Evolutionary conservation across 1,140 invertebrate species (phyloP).

Genomic region (Saccostrea echinata): DNA sequence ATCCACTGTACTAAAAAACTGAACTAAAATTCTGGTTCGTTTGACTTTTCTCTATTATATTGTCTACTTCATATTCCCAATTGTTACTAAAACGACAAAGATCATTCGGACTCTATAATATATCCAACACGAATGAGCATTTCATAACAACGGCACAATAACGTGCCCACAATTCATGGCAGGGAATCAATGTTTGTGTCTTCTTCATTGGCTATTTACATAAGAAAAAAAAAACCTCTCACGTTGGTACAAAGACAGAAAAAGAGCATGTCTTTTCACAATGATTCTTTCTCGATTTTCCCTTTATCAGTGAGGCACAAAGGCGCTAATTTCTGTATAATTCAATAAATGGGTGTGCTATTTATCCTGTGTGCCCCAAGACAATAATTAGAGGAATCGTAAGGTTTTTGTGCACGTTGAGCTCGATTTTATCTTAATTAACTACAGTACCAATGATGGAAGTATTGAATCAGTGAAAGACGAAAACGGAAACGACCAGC

Average conservation of each 20-base stretch:
- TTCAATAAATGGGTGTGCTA: conserved; percentile 10
- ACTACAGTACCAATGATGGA: neutral
- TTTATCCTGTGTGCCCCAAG: neutral
- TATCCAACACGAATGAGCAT: neutral
- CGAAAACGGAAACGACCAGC: neutral
- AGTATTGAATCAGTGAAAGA: neutral
- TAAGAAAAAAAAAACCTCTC: neutral
- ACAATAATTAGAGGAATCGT: conserved; percentile 15
- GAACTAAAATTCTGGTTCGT: neutral
- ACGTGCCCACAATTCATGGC: neutral
- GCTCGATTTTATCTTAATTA: conserved; percentile 19
- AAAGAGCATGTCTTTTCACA: neutral
- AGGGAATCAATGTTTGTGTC: neutral
- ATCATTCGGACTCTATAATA: neutral
- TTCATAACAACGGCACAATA: neutral
- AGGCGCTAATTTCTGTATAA: conserved; percentile 28
- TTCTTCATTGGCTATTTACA: conserved; percentile 6
- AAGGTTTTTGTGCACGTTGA: neutral
- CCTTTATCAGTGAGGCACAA: neutral
- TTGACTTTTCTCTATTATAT: neutral
- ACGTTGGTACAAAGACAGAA: neutral
- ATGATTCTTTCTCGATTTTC: neutral
- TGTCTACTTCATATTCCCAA: neutral
- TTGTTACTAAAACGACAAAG: neutral
- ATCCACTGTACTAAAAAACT: neutral